Evolutionary conservation across 2,113 vertebrate genomes (phyloP).

Genomic region (Galemys pyrenaicus): DNA sequence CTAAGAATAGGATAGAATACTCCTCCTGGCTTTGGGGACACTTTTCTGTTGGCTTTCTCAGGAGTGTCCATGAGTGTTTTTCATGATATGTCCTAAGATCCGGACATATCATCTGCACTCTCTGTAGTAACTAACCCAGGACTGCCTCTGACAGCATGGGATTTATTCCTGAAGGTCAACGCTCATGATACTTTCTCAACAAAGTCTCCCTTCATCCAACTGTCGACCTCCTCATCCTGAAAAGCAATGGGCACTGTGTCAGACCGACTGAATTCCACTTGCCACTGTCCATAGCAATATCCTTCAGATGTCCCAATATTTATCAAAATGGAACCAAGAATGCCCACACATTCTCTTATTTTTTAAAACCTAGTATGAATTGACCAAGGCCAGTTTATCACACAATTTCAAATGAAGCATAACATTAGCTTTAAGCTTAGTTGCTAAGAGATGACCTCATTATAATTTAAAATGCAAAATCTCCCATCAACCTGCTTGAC

Average conservation of each 20-base stretch:
- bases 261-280: not conserved
- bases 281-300: not conserved
- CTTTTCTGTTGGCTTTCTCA: not conserved
- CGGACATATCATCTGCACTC: not conserved
- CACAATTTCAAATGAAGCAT: slow-evolving; percentile 20
- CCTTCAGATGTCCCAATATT: not conserved
- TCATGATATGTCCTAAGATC: no score
- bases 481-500: slow-evolving; percentile 5
- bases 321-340: not conserved
- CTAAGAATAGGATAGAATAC: not conserved
- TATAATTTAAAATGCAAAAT: slow-evolving; percentile 59
- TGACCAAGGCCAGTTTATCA: slow-evolving; percentile 35
- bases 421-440: slow-evolving; percentile 43
- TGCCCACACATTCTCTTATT: not conserved
- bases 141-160: not conserved
- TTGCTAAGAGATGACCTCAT: slow-evolving; percentile 47
- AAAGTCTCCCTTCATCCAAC: not conserved
- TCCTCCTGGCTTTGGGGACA: not conserved
- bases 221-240: not conserved
- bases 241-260: not conserved
- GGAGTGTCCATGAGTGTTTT: not conserved
- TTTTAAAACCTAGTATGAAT: not conserved
- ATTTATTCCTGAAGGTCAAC: not conserved
- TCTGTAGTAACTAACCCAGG: not conserved
- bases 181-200: not conserved